These are phyloP conservation scores for Leptodactylus fallax DNA, from an alignment of 2,797 vertebrate genomes.

Conservation along the genomic window DNA sequence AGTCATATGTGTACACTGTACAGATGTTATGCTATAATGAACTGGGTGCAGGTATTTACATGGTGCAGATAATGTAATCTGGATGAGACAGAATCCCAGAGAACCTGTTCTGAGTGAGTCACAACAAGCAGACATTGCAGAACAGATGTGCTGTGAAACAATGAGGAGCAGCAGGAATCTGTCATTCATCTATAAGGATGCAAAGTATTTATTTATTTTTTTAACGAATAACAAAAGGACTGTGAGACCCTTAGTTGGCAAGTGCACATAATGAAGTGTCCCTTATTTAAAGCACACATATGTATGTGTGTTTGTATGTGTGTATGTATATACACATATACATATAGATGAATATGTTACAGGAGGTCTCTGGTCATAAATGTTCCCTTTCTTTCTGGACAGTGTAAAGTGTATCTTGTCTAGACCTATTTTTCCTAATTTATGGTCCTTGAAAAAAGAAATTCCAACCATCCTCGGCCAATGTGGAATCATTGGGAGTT, in stretches of 20 bases:
- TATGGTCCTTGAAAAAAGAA: no score
- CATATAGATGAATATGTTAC: no score
- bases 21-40: not conserved
- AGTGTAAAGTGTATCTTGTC: no score
- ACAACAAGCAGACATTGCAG: conserved; percentile 22
- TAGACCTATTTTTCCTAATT: no score
- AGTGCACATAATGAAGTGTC: not conserved
- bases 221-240: not conserved
- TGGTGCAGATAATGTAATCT: not conserved
- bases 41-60: not conserved
- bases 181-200: not conserved
- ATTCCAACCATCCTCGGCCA: no score
- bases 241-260: not conserved
- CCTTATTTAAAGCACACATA: not conserved
- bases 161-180: conserved; percentile 35
- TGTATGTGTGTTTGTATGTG: no score
- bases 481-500: no score
- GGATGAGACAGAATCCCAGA: not conserved
- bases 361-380: no score
- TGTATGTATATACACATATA: no score
- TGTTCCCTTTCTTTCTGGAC: no score
- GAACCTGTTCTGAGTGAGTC: conserved; percentile 11
- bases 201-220: not conserved
- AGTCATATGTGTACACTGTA: not conserved
- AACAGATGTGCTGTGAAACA: conserved; percentile 36